Evolutionary conservation across 2,888 invertebrate genomes (phyloP), one percentile per base, ranked within the genome.

Genomic region (Apocheima hispidaria): DNA sequence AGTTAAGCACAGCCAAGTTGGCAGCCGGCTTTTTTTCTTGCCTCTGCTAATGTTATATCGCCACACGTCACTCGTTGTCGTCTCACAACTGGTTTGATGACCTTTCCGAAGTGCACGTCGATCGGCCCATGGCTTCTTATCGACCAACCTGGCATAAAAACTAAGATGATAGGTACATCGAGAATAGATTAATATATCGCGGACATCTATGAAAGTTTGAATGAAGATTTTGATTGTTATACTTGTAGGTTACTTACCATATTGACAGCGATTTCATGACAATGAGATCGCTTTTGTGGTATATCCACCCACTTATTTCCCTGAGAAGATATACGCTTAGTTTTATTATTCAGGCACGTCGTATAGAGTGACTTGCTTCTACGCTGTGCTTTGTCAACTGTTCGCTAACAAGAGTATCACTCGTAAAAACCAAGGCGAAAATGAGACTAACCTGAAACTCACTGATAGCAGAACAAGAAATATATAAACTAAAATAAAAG

Each of bases 51-150:
- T 70, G 48, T 58, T 52, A 52, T 63, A 70, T 60, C 67, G 74
- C 71, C 75, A 78, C 79, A 77, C 79, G 71, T 78, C 75, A 82
- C 75, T 71, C 77, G 71, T 79, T 85, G 86, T 85, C 86, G 82
- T 82, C 65, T 79, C 68, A 79, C 83, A 89, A 91, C 91, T 81
- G 89, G 90, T 90, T 91, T 86, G 85, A 87, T 84, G 87, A 90
- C 90, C 87, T 88, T 86, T 89, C 79, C 72, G 70, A 75, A 82
- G 78, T 86, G 83, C 85, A 86, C 79, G 76, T 74, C 71, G 75
- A 79, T 71, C 78, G 74, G 64, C 73, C 76, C 77, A 78, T 72
- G 66, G 73, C 73, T 77, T 73, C 74, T 69, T 70, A 74, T 74
- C 69, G 70, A 71, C 69, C 68, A 66, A 51, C 49, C 49, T 46